Base-by-base conservation (phyloP, 2,113 vertebrate genomes). In the Malurus alboscapulatus region DNA sequence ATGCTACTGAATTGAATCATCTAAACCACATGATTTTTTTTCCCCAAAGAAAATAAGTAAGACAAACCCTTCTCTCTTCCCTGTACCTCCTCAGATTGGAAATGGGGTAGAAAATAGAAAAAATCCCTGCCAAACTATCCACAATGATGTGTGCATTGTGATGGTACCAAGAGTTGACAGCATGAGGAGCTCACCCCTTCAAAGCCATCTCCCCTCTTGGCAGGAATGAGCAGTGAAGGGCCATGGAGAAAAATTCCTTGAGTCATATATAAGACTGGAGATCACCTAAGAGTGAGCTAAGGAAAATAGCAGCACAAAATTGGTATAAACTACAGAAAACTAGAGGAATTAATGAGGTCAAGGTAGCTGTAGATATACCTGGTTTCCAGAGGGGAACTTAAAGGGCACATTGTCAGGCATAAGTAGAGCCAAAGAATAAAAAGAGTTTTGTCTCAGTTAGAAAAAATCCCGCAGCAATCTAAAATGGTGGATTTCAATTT, bases 401-500 rank as follows among this genome's bases (percentile, higher is more conserved):
- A 90, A 94, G 34, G 67, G 34, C 75, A 88, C 10, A 12, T 57
- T 91, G 36, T 72, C 78, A 84, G 61, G 29, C 19, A 1, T 45
- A 59, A 90, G 62, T 11, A 22, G 21, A 90, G 22, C 32, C 44
- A 77, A 45, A 81, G 67, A 80, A 13, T 8, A 66, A 65, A 51
- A 61, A 73, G 26, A 44, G 8, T 90, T 74, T 42, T 88, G 65
- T 44, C 47, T 74, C 47, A 32, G 22, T 66, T 80, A 88, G 55
- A 86, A 92, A 82, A 25, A 77, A 48, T 91, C 45, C 32, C 62
- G 7, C 4, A 2, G 17, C 82, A 74, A 93, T 92, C 87, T 80
- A 25, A 95, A 90, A 73, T 58, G 34, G 91, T 74, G 79, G 58
- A 92, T 94, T 93, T 83, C 63, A 86, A 73, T 88, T 94, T 85